A percentile compares a stretch with the other conserved stretches of the same genome.
Conservation (phyloP, 2,888 invertebrate species). For the Pristionchus exspectatus region DNA sequence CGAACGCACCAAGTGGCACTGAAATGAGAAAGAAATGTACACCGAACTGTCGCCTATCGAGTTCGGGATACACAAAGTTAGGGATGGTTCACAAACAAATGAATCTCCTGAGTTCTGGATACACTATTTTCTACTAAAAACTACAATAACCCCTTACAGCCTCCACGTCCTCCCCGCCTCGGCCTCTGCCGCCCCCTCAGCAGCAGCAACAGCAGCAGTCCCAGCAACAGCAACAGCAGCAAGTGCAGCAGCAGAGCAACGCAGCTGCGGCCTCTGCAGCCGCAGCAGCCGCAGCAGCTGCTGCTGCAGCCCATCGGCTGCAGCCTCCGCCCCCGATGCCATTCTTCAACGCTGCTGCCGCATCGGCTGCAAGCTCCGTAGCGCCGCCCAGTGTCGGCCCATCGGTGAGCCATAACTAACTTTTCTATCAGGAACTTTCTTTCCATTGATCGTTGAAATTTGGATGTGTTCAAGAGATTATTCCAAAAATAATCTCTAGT, state of each 20-base stretch:
- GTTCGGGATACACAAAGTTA: no score
- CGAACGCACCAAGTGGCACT: no score
- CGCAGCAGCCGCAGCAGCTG: background rate
- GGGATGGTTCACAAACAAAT: no score
- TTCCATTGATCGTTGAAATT: no score
- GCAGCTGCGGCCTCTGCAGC: background rate
- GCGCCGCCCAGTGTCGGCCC: slow-evolving; percentile 14
- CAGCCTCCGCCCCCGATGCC: background rate
- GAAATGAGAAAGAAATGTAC: no score
- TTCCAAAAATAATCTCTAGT: background rate
- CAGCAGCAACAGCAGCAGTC: slow-evolving; percentile 29
- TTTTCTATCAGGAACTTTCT: no score
- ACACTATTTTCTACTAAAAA: background rate
- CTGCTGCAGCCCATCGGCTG: slow-evolving; percentile 7
- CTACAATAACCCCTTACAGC: background rate
- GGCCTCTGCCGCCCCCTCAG: background rate
- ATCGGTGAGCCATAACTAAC: background rate
- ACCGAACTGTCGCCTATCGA: no score
- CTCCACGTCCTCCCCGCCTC: slow-evolving; percentile 29
- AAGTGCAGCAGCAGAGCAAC: background rate
- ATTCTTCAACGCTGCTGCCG: background rate
- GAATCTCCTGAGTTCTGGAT: background rate
- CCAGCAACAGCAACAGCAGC: slow-evolving; percentile 15
- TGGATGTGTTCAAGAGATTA: no score
- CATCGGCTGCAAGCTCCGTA: background rate